Conservation (phyloP, 2,888 invertebrate genomes). For the Coremacera marginata region DNA sequence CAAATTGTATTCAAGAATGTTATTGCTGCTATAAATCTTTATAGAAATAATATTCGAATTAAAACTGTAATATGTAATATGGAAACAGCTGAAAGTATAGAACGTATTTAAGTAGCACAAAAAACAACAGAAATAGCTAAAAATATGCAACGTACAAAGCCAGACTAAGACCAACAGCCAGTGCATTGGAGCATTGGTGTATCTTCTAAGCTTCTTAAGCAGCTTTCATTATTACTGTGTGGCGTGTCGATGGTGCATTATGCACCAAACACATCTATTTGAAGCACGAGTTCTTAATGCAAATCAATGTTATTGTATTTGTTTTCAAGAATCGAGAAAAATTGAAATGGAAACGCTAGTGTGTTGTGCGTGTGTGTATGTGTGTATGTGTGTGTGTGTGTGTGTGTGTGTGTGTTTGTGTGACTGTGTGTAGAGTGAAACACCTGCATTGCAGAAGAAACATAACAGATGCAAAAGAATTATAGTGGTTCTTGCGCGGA, state of each 20-base stretch:
- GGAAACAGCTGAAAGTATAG: no score
- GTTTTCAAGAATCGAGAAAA: no score
- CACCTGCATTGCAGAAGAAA: no score
- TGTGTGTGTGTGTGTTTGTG: no score
- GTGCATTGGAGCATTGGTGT: no score
- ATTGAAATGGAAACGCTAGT: no score
- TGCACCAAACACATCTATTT: not conserved
- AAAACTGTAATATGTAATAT: not conserved
- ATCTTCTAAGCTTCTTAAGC: not conserved
- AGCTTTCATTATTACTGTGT: slow-evolving; percentile 1
- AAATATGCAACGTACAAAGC: not conserved
- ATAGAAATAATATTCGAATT: not conserved
- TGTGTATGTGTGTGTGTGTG: no score
- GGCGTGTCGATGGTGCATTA: slow-evolving; percentile 21
- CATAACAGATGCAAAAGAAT: no score
- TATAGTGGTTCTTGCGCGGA: no score
- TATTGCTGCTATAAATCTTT: no score
- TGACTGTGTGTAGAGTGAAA: no score
- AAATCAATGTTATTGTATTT: not conserved
- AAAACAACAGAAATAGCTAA: not conserved
- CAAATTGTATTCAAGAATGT: not conserved
- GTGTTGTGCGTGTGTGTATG: no score
- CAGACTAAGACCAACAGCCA: not conserved
- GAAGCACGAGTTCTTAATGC: slow-evolving; percentile 16
- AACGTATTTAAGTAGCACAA: not conserved